Base-by-base conservation (phyloP, 92 coral and sea anemone genomes). In the Diadumene lineata region DNA sequence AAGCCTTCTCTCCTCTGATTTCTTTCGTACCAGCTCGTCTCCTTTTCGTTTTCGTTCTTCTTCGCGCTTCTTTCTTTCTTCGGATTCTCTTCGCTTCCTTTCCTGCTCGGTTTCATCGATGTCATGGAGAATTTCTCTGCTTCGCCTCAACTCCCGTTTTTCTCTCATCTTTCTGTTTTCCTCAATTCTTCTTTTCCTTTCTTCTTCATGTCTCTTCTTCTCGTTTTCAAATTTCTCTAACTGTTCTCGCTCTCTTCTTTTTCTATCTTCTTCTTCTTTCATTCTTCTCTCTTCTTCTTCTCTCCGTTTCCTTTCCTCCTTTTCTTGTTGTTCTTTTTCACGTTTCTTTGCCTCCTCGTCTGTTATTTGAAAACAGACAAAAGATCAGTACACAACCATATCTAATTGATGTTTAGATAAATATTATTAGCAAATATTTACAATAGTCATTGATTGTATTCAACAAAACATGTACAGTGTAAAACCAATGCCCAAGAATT, bases 241-340 rank as follows among this genome's bases (percentile, higher is more conserved):
- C 21, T 50, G 56, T 26, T 43, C 58, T 46, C 50, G 28, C 6
- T 68, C 33, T 31, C 26, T 28, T 46, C 60, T 25, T 16, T 48
- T 48, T 25, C 26, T 24, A 19, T 43, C 57, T 24, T 68, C 61
- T 0, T 43, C 33, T 68, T 44, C 33, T 48, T 30, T 27, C 31
- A 21, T 58, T 32, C 34, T 31, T 11, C 19, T 68, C 44, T 68
- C 73, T 28, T 68, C 46, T 46, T 70, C 50, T 27, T 56, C 62
- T 50, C 31, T 11, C 11, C 43, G n/a, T 56, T 72, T 55, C 28
- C 28, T 30, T 30, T 55, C 55, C 28, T 72, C 66, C 28, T 46
- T 50, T 72, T 28, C 44, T 21, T 1, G 26, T 50, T 31, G 8
- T 43, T 50, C 75, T 25, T 25, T 70, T 65, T 65, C 53, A 13